phyloP scores from a whole-genome alignment of 2,888 invertebrate species.

The Fragum whitleyi region DNA sequence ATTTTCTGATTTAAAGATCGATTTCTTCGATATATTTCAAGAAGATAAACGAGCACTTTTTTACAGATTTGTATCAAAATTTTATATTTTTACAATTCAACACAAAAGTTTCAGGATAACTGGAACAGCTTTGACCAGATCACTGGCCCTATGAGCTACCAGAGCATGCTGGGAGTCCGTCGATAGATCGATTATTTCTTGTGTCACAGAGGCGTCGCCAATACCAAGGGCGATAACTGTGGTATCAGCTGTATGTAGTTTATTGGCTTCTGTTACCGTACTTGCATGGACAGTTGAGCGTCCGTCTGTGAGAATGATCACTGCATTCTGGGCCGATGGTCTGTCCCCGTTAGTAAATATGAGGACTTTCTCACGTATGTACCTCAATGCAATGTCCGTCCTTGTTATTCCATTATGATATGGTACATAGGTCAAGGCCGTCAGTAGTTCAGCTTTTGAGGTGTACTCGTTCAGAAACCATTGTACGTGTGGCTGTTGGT shows the following conservation, averaged over 20 bases:
- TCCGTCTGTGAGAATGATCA: conserved; percentile 54
- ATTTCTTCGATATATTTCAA: too few species aligned
- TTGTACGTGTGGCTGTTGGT: conserved; percentile 48
- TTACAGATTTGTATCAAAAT: too few species aligned
- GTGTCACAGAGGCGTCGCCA: conserved; percentile 20
- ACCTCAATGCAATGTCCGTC: conserved; percentile 45
- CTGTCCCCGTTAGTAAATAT: conserved; percentile 48
- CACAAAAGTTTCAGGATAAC: conserved; percentile 38
- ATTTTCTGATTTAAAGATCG: too few species aligned
- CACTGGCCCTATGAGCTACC: conserved; percentile 8
- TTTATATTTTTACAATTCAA: neutral
- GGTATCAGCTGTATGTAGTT: conserved; percentile 29
- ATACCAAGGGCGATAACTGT: conserved; percentile 47
- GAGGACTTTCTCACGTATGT: conserved; percentile 29
- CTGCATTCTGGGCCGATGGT: conserved; percentile 47
- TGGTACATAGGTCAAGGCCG: conserved; percentile 56
- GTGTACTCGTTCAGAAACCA: conserved; percentile 61
- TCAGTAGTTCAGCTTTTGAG: conserved; percentile 49
- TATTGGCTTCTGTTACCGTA: conserved; percentile 36
- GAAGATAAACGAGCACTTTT: too few species aligned
- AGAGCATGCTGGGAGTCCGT: conserved; percentile 31
- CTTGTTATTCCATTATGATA: conserved; percentile 53
- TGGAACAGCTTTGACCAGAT: conserved; percentile 30
- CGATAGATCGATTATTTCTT: conserved; percentile 35
- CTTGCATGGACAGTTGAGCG: conserved; percentile 29